Conservation (phyloP, 2,797 vertebrate genomes). For the Prionace glauca region DNA sequence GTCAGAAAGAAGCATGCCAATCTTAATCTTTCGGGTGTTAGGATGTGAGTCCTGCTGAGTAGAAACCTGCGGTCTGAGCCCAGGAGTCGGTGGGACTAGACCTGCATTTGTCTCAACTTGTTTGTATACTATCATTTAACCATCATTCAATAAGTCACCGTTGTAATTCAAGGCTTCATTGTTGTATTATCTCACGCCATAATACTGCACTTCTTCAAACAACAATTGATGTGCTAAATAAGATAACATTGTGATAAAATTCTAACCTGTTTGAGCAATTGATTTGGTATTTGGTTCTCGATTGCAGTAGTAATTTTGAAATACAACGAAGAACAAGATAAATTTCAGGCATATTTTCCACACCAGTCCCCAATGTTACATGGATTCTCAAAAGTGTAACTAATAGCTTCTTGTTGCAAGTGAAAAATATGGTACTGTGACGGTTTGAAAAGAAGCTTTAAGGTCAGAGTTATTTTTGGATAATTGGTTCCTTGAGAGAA, state of each 20-base stretch:
- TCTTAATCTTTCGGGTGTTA: no score
- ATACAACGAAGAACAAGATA: not conserved
- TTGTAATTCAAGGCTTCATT: no score
- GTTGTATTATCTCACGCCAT: not conserved
- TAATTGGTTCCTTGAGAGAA: slow-evolving; percentile 26
- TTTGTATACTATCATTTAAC: no score
- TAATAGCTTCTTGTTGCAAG: not conserved
- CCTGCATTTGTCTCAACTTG: no score
- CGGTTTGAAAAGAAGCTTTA: slow-evolving; percentile 19
- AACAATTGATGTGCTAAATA: not conserved
- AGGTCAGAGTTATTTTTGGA: slow-evolving; percentile 20
- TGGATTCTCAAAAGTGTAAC: not conserved
- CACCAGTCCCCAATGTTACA: not conserved
- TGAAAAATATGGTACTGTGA: not conserved
- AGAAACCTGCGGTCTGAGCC: no score
- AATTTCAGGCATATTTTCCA: not conserved
- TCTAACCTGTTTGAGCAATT: not conserved
- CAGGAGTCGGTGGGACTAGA: no score
- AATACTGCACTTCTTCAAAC: not conserved
- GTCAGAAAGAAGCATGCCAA: no score
- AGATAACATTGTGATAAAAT: not conserved
- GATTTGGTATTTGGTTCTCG: not conserved
- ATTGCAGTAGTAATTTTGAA: not conserved
- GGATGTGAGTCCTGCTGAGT: no score
- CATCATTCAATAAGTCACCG: no score